Base-by-base conservation (phyloP, 2,113 vertebrate genomes). In the Scomber colias region DNA sequence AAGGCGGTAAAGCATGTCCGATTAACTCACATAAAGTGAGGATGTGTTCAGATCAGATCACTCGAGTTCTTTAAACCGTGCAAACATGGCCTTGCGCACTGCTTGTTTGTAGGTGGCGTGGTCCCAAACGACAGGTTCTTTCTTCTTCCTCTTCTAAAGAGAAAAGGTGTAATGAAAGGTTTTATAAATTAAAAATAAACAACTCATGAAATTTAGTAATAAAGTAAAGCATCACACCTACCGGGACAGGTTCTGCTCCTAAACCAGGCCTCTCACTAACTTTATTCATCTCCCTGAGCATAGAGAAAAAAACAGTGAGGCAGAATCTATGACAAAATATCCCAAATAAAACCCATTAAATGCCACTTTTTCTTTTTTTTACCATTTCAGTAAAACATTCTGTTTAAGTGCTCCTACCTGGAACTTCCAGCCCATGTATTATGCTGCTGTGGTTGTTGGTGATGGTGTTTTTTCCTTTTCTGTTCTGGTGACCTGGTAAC, bases 61-160 rank as follows among this genome's bases (percentile, higher is more conserved):
- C 89, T 98, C 97, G 0, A 99, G 96, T 75, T 98, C 98, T 90
- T 99, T 99, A 51, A 97, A 99, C 69, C 97, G 96, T 75, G 98
- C 97, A 89, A 98, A 99, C 98, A 99, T 99, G 82, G 98, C 97
- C 85, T 98, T 97, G 63, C 97, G 94, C 54, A 98, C 97, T 0
- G 97, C 97, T 0, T 99, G 97, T 3, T 97, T 96, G 91, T 99
- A 99, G 3, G 97, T 97, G 87, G 95, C 95, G 0, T 95, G 95
- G 80, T 95, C 84, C 84, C 97, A 97, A 67, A 94, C 90, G 2
- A 90, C 95, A 6, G 95, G 89, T 17, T 97, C 96, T 73, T 94
- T 97, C 91, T 96, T 96, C 81, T 95, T 95, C 78, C 93, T 96
- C 92, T 96, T 96, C 78, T 85, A 62, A n/a, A 93, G 15, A 90